A percentile compares a stretch with the other conserved stretches of the same genome.
Evolutionary conservation across 2,797 vertebrate genomes (phyloP).

Genomic region (Melanogrammus aeglefinus): DNA sequence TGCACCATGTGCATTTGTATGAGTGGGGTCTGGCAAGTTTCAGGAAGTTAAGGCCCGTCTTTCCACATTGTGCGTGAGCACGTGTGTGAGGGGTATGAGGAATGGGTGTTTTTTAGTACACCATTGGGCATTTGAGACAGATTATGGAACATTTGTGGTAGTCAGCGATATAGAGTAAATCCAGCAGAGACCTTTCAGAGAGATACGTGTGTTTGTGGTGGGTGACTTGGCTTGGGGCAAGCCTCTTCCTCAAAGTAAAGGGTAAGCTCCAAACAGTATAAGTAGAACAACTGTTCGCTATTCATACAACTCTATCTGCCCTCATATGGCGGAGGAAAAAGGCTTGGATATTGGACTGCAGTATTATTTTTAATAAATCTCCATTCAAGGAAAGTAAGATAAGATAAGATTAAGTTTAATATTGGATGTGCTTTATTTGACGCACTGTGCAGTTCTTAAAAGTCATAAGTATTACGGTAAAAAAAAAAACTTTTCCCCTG

Average conservation of each 20-base stretch:
- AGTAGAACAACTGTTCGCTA: neutral
- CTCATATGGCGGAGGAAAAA: neutral
- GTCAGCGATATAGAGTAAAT: conserved; percentile 65
- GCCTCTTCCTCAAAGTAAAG: conserved; percentile 28
- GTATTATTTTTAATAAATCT: too few relatives aligned
- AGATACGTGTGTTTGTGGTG: conserved; percentile 49
- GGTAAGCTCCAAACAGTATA: conserved; percentile 21
- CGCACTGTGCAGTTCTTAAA: neutral
- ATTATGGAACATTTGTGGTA: conserved; percentile 59
- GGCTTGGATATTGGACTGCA: neutral
- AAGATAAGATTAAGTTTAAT: neutral
- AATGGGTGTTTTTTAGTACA: conserved; percentile 37
- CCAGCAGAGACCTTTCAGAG: conserved; percentile 52
- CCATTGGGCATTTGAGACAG: conserved; percentile 57
- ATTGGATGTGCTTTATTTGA: neutral
- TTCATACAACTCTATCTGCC: neutral
- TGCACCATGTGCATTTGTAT: neutral
- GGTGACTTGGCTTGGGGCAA: conserved; percentile 33
- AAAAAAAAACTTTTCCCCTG: neutral
- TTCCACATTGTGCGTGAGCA: too few relatives aligned
- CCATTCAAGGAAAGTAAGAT: neutral
- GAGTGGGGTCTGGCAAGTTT: too few relatives aligned
- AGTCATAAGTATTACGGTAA: neutral
- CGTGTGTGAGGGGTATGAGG: conserved; percentile 9
- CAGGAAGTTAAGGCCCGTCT: neutral